These are phyloP conservation scores for Polylopha cassiicola DNA, from an alignment of 2,888 invertebrate genomes.

Conservation along the genomic window DNA sequence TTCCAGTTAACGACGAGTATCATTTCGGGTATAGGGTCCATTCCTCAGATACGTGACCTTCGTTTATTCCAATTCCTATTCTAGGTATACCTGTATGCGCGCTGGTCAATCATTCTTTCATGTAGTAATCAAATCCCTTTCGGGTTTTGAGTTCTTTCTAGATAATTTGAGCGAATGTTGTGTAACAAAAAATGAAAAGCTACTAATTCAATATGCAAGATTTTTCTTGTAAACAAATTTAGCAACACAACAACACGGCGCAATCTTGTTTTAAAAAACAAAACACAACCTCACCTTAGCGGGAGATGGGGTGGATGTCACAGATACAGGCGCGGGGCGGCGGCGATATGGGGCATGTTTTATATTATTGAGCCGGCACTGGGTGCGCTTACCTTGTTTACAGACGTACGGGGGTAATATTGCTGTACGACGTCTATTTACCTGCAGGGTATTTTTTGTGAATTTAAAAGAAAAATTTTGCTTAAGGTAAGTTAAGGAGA, in stretches of 20 bases:
- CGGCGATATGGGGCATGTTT: slow-evolving; percentile 59
- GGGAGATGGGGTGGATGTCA: slow-evolving; percentile 34
- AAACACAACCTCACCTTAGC: too few relatives aligned
- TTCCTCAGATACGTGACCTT: slow-evolving; percentile 60
- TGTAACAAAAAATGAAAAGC: too few relatives aligned
- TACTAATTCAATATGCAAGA: too few relatives aligned
- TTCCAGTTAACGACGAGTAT: slow-evolving; percentile 43
- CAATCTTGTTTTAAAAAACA: too few relatives aligned
- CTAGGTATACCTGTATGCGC: too few relatives aligned
- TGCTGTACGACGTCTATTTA: slow-evolving; percentile 26
- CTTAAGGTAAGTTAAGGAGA: slow-evolving; percentile 7
- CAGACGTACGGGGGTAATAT: slow-evolving; percentile 39
- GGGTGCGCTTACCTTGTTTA: slow-evolving; percentile 61
- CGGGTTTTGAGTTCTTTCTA: too few relatives aligned
- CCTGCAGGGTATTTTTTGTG: slow-evolving; percentile 12
- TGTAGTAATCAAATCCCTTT: slow-evolving; percentile 11
- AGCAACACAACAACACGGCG: too few relatives aligned
- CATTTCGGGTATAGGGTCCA: slow-evolving; percentile 47
- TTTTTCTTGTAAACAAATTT: too few relatives aligned
- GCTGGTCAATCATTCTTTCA: slow-evolving; percentile 12
- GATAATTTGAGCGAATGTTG: too few relatives aligned
- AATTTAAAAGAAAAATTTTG: slow-evolving; percentile 14
- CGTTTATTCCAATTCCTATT: slow-evolving; percentile 22
- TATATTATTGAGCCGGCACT: slow-evolving; percentile 65
- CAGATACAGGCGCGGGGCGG: slow-evolving; percentile 44